Evolutionary conservation across 2,113 vertebrate species (phyloP).

Genomic region (Campylomormyrus numenius): DNA sequence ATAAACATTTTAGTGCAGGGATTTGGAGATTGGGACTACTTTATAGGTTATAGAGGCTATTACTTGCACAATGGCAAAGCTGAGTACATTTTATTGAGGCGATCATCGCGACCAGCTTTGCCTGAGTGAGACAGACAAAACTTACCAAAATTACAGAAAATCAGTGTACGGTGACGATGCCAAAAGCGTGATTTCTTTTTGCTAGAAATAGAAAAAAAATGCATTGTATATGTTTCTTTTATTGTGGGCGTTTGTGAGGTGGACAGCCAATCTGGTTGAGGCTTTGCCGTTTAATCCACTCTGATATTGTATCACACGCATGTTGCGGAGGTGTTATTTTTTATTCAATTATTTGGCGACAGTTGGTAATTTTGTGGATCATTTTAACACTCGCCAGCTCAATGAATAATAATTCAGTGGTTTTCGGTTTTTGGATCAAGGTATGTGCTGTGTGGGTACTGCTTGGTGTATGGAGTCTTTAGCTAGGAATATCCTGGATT

Average conservation of each 20-base stretch:
- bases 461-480: neutral
- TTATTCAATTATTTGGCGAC: neutral
- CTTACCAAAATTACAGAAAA: neutral
- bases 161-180: neutral
- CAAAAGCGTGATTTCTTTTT: neutral
- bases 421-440: neutral
- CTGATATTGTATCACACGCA: neutral
- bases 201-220: neutral
- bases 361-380: neutral
- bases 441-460: neutral
- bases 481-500: neutral
- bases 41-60: constrained; percentile 38
- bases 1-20: constrained; percentile 41
- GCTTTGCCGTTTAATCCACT: neutral
- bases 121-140: neutral
- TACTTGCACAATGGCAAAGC: constrained; percentile 33
- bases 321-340: neutral
- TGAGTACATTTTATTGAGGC: constrained; percentile 29
- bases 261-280: neutral
- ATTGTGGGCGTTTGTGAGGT: neutral
- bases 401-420: neutral
- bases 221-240: neutral
- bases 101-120: constrained; percentile 16
- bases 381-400: neutral
- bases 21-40: constrained; percentile 35